phyloP scores from a whole-genome alignment of 2,113 vertebrate species.

The Haemorhous mexicanus region DNA sequence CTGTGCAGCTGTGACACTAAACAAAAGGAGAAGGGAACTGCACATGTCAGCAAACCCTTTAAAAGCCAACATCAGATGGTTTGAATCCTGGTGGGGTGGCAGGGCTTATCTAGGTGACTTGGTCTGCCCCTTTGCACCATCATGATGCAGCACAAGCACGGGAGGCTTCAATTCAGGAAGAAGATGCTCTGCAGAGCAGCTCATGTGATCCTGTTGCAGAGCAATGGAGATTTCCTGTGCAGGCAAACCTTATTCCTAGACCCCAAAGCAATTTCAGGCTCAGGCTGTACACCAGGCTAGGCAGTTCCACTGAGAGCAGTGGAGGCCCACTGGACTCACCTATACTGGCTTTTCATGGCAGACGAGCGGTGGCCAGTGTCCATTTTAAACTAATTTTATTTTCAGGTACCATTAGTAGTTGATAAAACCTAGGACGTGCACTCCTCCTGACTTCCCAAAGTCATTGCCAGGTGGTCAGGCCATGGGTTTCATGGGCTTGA shows the following conservation, averaged over 20 bases:
- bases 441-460: neutral
- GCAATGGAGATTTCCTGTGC: neutral
- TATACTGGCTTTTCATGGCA: neutral
- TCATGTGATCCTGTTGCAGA: neutral
- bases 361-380: neutral
- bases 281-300: neutral
- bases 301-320: neutral
- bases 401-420: neutral
- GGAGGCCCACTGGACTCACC: neutral
- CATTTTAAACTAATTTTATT: neutral
- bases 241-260: neutral
- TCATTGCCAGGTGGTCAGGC: neutral
- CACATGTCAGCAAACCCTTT: neutral
- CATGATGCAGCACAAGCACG: accelerated
- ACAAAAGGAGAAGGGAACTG: neutral
- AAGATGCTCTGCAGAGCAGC: neutral
- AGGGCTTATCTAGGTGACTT: neutral
- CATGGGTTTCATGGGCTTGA: neutral
- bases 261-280: neutral
- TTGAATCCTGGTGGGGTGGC: neutral
- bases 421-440: neutral
- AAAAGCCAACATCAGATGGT: too few relatives aligned
- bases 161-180: neutral
- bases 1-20: neutral
- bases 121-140: neutral